phyloP scores from a whole-genome alignment of 2,797 vertebrate genomes.

The Malurus splendens region DNA sequence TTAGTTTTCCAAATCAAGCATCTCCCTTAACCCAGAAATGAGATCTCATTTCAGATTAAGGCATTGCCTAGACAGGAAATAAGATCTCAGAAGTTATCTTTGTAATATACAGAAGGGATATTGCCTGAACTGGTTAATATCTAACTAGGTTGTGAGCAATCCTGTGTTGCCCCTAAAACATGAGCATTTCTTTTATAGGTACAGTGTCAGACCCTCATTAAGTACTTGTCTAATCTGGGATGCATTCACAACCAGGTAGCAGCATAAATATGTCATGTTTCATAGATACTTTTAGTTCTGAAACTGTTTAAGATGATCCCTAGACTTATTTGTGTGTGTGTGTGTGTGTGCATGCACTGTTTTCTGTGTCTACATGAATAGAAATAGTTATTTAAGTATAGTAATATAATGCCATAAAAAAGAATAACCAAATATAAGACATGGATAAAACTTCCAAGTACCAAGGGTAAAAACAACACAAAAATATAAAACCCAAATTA shows the following conservation, averaged over 20 bases:
- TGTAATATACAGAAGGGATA: background rate
- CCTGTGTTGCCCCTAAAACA: background rate
- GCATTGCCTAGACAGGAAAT: constrained; percentile 18
- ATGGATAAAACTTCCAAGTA: background rate
- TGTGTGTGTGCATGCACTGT: background rate
- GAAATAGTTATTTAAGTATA: background rate
- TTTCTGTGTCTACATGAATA: background rate
- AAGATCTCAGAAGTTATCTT: constrained; percentile 19
- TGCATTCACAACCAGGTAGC: background rate
- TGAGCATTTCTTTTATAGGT: background rate
- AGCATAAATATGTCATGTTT: background rate
- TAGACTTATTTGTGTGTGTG: background rate
- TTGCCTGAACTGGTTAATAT: constrained; percentile 3
- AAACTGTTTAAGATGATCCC: background rate
- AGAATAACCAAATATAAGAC: background rate
- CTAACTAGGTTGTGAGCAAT: background rate
- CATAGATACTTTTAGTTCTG: background rate
- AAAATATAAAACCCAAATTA: background rate
- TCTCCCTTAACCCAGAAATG: background rate
- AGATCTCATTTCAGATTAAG: constrained; percentile 51
- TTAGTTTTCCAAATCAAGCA: constrained; percentile 1
- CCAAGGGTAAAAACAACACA: background rate
- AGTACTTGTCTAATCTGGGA: background rate
- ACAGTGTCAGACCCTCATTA: background rate
- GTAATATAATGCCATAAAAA: background rate